phyloP scores from a whole-genome alignment of 2,888 invertebrate genomes.

The Leptinotarsa rubiginosa region DNA sequence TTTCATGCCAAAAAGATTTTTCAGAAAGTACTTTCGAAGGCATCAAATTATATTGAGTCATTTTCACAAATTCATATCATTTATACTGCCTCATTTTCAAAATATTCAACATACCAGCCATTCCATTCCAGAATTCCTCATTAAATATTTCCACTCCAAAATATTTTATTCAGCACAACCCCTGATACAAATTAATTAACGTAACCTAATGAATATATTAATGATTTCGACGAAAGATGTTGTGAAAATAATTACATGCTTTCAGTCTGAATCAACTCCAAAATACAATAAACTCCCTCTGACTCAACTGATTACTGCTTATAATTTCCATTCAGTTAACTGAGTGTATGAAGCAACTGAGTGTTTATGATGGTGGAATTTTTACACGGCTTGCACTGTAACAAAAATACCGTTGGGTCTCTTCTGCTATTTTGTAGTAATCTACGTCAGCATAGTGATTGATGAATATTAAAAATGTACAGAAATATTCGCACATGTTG shows the following conservation, averaged over 20 bases:
- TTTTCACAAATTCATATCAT: no score
- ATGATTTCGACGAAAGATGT: not conserved
- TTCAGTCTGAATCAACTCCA: not conserved
- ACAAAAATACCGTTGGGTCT: conserved; percentile 20
- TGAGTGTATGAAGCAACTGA: conserved; percentile 39
- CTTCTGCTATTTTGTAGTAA: conserved; percentile 12
- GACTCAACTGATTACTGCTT: conserved; percentile 34
- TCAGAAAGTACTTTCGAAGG: no score
- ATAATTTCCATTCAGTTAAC: conserved; percentile 39
- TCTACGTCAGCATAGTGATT: conserved; percentile 6
- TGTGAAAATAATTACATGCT: not conserved
- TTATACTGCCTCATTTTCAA: no score
- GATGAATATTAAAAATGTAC: conserved; percentile 11
- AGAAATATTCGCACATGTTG: conserved; percentile 2
- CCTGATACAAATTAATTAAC: not conserved
- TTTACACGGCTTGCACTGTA: conserved; percentile 30
- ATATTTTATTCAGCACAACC: not conserved
- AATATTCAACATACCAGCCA: not conserved
- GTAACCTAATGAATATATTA: not conserved
- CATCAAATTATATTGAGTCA: no score
- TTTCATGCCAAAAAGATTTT: no score
- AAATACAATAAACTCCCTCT: conserved; percentile 1
- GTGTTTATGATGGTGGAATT: conserved; percentile 39
- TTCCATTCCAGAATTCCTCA: not conserved
- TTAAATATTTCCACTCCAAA: not conserved